A percentile compares a stretch with the other conserved stretches of the same genome.
phyloP scores from a whole-genome alignment of 2,113 vertebrate species.

The Mesembrinibis cayennensis region DNA sequence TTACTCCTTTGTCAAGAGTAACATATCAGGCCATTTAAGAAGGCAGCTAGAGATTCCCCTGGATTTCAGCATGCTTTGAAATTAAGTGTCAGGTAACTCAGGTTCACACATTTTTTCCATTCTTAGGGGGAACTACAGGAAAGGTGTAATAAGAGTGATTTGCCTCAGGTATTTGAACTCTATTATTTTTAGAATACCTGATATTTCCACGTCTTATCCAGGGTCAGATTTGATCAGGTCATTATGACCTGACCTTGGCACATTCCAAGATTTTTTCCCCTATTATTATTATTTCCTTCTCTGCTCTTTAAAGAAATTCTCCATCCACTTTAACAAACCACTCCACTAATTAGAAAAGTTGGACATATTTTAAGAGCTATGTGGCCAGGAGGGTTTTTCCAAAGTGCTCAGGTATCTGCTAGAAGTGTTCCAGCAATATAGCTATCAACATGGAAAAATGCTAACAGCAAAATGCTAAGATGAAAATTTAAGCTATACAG shows the following conservation, averaged over 20 bases:
- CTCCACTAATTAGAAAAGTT: not conserved
- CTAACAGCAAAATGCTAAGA: conserved; percentile 33
- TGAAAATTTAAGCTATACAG: conserved; percentile 12
- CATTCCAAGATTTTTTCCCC: conserved; percentile 14
- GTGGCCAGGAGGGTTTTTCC: conserved; percentile 60
- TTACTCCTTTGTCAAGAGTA: not conserved
- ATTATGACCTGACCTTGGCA: not conserved
- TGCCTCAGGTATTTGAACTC: conserved; percentile 12
- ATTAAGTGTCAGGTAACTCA: not conserved
- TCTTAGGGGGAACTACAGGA: not conserved
- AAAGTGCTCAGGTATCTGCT: conserved; percentile 3
- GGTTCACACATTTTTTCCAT: conserved; percentile 13
- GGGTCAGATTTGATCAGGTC: not conserved
- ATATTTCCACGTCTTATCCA: conserved; percentile 15
- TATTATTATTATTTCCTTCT: not conserved
- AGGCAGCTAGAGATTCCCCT: not conserved
- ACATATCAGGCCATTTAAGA: not conserved
- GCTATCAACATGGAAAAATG: conserved; percentile 58
- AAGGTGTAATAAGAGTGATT: not conserved
- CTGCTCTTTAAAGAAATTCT: conserved; percentile 13
- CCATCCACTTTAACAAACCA: not conserved
- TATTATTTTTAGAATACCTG: not conserved
- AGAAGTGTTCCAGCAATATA: not conserved
- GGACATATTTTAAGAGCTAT: not conserved
- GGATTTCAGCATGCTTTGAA: not conserved